Evolutionary conservation across 2,888 invertebrate species (phyloP), one percentile per base, ranked within the genome.

Genomic region (Drosophila quinaria): DNA sequence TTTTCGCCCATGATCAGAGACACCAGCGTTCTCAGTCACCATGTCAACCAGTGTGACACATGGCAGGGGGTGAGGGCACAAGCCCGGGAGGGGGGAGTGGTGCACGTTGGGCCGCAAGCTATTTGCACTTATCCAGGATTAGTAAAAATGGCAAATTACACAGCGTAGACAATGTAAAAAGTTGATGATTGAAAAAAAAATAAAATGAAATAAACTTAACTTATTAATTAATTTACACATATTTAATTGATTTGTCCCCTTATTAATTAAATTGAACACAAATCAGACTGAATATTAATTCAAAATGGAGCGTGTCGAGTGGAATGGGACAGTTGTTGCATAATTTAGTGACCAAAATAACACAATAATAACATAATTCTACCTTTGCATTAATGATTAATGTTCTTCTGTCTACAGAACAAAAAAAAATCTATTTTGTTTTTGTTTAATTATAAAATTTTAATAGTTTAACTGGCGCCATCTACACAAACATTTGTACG

Each of bases 101-200:
- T 42, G 37, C 55, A 44, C n/a, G 17, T 55, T 70, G 67, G 69
- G 65, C 78, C 80, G 65, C 83, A 80, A 75, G 78, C 73, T 68
- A 73, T 69, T 82, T 76, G 66, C 67, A 78, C 79, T 79, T 73
- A 81, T 80, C 81, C 75, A 37, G 71, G 81, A 79, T 82, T 83
- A 81, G 71, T 68, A 73, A 72, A 80, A 74, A 75, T 78, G 75
- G 64, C 75, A 75, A 78, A 84, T 83, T 83, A 55, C 80, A 74
- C 80, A 69, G 69, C 67, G 73, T 75, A 79, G 81, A 78, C 83
- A 76, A 63, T 59, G 51, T 47, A 46, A 47, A 72, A 46, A 39
- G 17, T 56, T 54, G 33, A 33, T 61, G 42, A 42, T 56, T 64
- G 29, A 49, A 51, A 19, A 44, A 22, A 62, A 33, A 22, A 0